Evolutionary conservation across 2,888 invertebrate species (phyloP), one percentile per base, ranked within the genome.

Genomic region (Aleiodes alternator): DNA sequence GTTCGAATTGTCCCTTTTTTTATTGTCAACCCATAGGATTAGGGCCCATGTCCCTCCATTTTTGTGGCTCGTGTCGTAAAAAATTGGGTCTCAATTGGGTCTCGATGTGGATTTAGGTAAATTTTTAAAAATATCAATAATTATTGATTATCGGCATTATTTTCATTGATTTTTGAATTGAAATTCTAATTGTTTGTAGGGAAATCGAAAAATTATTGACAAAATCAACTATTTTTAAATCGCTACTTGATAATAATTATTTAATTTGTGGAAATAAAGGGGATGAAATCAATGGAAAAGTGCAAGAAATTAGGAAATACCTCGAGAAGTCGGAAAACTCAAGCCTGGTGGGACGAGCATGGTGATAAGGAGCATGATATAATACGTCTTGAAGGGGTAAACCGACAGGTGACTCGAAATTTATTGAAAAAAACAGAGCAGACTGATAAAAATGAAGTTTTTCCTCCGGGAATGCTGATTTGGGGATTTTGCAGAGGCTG

Each of bases 401-500:
- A 68, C 8, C 6, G 68, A 31, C 29, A 31, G 68, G 43, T 68
- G 75, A 76, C 59, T 23, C 29, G 8, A 29, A 50, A n/a, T 31
- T 29, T 11, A 61, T 3, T 29, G 72, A 53, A 50, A 66, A 12
- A 9, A 55, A 38, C 43, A 38, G 53, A 23, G 59, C 14, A 23
- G 14, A 53, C n/a, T 23, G 53, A 57, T 64, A 61, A 75, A 75
- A 71, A 64, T 23, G 14, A 53, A n/a, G n/a, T 9, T 38, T 80
- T 9, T 51, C 31, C 50, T 0, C 11, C 23, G 11, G 88, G 88
- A 2, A 87, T 84, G 16, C 73, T 88, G n/a, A 82, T 88, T 3
- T 88, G 88, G 88, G 88, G 87, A n/a, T 82, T 75, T 53, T 87
- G 84, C 48, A 79, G 72, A 38, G 85, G 84, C 34, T 88, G 87